Evolutionary conservation across 2,888 invertebrate species (phyloP), one percentile per base, ranked within the genome.

Genomic region (Dryobota labecula): DNA sequence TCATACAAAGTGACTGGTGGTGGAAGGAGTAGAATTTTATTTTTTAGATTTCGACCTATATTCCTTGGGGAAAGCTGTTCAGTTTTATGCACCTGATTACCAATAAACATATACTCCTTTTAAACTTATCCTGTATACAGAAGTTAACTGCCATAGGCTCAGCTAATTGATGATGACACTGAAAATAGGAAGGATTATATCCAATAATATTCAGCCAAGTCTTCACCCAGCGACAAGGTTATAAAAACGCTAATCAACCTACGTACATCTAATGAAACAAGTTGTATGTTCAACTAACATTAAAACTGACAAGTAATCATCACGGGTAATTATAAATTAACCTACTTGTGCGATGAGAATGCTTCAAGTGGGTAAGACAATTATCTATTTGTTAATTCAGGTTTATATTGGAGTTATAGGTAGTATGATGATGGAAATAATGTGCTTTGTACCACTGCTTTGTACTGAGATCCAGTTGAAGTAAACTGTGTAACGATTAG

Each of bases 291-390:
- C 90, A 88, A 85, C 86, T 87, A 86, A 88, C 86, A 92, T 92
- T 90, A 84, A 85, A 87, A 92, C 89, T 90, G 92, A 91, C 92
- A 90, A 86, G 69, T 73, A 82, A 85, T 78, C 84, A 89, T 86
- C 86, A 89, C 86, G 88, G 89, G 91, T 91, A 90, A 94, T 94
- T 94, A 94, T 92, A 94, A 93, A 92, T 94, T 94, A 93, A 93
- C 92, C 92, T 89, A 92, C 88, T 90, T 92, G 88, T 75, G 69
- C 72, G 84, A 76, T 87, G 88, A 73, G 73, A 76, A 76, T 73
- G 69, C 56, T 49, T 71, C 73, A 63, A 74, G 80, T 80, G 80
- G 74, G 47, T 77, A 69, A 75, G 84, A 79, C 79, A 85, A 85
- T 83, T 77, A 79, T 74, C 71, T 67, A 61, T 74, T 69, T 66